Evolutionary conservation across 2,888 invertebrate genomes (phyloP).

Genomic region (Drosophila phalerata): DNA sequence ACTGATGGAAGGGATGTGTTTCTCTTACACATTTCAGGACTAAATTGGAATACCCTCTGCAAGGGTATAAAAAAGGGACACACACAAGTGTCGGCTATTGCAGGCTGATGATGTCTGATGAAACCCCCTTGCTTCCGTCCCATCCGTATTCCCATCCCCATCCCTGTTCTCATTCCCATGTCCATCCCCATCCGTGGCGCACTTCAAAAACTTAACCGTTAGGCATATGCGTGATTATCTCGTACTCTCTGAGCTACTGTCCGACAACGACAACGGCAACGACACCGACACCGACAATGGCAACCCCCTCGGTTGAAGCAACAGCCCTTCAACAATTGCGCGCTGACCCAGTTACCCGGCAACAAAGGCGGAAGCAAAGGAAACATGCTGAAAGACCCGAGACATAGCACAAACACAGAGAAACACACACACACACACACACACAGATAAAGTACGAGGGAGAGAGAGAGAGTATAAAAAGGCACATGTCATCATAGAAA

Average conservation of each 20-base stretch:
- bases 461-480: slow-evolving; percentile 53
- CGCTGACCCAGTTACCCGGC: slow-evolving; percentile 80
- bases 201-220: slow-evolving; percentile 81
- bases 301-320: slow-evolving; percentile 35
- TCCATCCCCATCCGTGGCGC: slow-evolving; percentile 30
- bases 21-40: neutral
- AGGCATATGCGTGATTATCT: slow-evolving; percentile 80
- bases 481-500: slow-evolving; percentile 81
- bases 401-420: slow-evolving; percentile 33
- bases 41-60: neutral
- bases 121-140: slow-evolving; percentile 57
- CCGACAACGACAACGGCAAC: slow-evolving; percentile 48
- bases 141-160: slow-evolving; percentile 36
- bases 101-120: slow-evolving; percentile 64
- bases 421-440: neutral
- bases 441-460: slow-evolving; percentile 15
- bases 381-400: slow-evolving; percentile 71
- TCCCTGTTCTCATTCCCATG: slow-evolving; percentile 31
- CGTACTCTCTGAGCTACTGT: slow-evolving; percentile 52
- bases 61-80: slow-evolving; percentile 25
- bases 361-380: slow-evolving; percentile 81
- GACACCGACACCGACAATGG: slow-evolving; percentile 24
- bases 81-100: slow-evolving; percentile 4
- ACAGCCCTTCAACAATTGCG: slow-evolving; percentile 75
- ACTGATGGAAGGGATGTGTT: no score